Evolutionary conservation across 30 jellyfish, hydroid and myxozoan species (phyloP).

Genomic region (Haliclystus octoradiatus): DNA sequence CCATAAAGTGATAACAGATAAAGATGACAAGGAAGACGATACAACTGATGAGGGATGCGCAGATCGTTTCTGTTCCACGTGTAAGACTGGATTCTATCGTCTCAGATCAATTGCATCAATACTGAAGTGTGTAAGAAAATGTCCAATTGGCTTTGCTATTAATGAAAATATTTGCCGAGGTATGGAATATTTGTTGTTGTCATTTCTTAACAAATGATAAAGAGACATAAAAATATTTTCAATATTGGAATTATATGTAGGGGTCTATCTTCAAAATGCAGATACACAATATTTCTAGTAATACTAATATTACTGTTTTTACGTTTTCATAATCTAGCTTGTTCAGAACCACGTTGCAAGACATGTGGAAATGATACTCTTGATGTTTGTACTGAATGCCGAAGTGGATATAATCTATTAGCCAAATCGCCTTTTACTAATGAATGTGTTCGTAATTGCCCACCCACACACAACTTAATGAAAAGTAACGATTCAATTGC

Average conservation of each 20-base stretch:
- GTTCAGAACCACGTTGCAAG: neutral
- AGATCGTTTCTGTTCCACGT: constrained; percentile 8
- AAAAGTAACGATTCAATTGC: neutral
- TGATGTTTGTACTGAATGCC: neutral
- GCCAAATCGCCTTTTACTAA: neutral
- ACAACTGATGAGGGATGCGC: constrained; percentile 10
- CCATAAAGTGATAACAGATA: too few relatives aligned
- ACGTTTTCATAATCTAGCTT: neutral
- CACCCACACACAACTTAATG: neutral
- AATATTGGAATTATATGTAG: too few relatives aligned
- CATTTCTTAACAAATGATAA: too few relatives aligned
- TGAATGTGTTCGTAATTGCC: neutral
- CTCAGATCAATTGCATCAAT: neutral
- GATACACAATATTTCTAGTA: too few relatives aligned
- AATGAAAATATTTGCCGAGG: neutral
- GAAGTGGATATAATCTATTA: neutral
- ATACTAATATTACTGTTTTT: too few relatives aligned
- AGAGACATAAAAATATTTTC: too few relatives aligned
- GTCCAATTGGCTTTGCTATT: constrained; percentile 5
- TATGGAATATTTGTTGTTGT: too few relatives aligned
- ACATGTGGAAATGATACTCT: neutral
- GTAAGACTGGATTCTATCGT: constrained; percentile 7
- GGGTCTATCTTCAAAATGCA: too few relatives aligned
- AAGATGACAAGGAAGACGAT: neutral
- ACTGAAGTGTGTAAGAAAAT: constrained; percentile 8